Conservation (phyloP, 2,797 vertebrate genomes). For the Periophthalmus magnuspinnatus region DNA sequence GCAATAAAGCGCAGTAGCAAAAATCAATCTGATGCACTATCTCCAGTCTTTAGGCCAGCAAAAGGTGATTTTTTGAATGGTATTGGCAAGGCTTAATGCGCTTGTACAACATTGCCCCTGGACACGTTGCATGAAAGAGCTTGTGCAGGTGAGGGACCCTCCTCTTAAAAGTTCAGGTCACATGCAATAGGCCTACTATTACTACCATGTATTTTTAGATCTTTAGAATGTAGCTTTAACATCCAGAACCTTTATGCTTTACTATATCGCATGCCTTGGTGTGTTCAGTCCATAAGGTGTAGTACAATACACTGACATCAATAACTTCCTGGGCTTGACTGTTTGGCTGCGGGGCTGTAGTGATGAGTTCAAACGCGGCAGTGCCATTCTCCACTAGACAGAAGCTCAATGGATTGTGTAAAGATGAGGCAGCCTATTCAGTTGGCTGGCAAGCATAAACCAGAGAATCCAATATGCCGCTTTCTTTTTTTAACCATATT, state of each 20-base stretch:
- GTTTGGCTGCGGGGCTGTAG: conserved; percentile 25
- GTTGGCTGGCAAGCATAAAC: conserved; percentile 35
- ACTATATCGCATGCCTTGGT: conserved; percentile 4
- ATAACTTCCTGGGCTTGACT: conserved; percentile 41
- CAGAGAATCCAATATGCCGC: conserved; percentile 24
- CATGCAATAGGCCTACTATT: too few species aligned
- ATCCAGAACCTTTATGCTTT: neutral
- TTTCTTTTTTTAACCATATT: conserved; percentile 37
- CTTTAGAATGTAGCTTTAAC: neutral
- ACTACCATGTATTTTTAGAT: too few species aligned
- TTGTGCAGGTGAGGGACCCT: too few species aligned
- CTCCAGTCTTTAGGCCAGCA: too few species aligned
- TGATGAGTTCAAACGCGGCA: conserved; percentile 34
- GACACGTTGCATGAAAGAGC: too few species aligned
- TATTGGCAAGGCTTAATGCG: too few species aligned
- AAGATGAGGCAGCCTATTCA: conserved; percentile 57
- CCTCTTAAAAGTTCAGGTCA: too few species aligned
- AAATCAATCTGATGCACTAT: too few species aligned
- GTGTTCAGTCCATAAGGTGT: conserved; percentile 12
- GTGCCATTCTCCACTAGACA: conserved; percentile 35
- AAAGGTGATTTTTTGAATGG: too few species aligned
- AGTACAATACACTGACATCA: conserved; percentile 38
- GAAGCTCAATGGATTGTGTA: conserved; percentile 58
- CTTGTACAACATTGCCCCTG: too few species aligned
- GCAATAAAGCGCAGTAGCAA: too few species aligned